Conservation (phyloP, 2,888 invertebrate species). For the Craniophora ligustri region DNA sequence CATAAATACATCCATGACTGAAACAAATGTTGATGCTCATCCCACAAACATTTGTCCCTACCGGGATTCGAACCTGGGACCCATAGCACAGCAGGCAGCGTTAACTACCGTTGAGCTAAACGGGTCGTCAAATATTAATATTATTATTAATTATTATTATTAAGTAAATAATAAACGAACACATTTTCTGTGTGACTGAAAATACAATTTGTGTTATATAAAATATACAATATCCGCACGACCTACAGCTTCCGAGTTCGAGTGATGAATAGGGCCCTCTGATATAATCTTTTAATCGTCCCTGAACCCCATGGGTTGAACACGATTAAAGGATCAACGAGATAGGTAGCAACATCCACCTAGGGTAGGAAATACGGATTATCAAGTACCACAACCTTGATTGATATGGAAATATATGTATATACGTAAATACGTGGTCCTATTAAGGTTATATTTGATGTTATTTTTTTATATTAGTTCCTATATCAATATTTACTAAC, state of each 20-base stretch:
- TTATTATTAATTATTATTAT: no score
- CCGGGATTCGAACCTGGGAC: no score
- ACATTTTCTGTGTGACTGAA: slow-evolving; percentile 1
- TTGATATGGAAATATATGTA: slow-evolving; percentile 3
- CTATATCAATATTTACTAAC: no score
- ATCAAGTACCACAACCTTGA: slow-evolving; percentile 5
- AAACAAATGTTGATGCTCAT: no score
- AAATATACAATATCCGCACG: not conserved
- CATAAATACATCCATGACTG: no score
- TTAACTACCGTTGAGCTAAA: no score
- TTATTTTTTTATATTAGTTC: no score
- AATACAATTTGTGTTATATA: slow-evolving; percentile 14
- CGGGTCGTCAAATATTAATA: no score
- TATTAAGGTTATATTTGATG: not conserved
- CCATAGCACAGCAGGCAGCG: no score
- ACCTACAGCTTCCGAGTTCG: slow-evolving; percentile 20
- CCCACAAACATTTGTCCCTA: no score
- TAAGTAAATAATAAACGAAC: no score
- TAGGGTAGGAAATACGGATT: slow-evolving; percentile 12
- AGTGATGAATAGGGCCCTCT: slow-evolving; percentile 35
- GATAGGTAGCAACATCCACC: slow-evolving; percentile 13
- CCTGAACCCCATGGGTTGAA: slow-evolving; percentile 20
- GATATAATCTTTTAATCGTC: slow-evolving; percentile 34
- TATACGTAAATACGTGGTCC: no score
- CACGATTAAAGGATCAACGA: slow-evolving; percentile 30